Conservation (phyloP, 2,888 invertebrate genomes). For the Torymus tubicola region DNA sequence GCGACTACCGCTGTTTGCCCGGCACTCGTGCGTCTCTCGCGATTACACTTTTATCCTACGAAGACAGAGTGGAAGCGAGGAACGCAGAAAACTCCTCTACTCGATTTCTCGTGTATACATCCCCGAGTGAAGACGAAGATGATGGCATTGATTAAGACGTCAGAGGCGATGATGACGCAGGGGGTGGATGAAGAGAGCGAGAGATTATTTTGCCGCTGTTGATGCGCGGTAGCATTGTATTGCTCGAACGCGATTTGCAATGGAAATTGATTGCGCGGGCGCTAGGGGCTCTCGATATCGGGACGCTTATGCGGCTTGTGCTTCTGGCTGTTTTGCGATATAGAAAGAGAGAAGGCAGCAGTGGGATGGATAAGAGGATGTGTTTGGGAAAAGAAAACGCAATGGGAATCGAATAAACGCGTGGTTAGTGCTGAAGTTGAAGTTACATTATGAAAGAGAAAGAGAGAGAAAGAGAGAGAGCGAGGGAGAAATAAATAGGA, state of each 20-base stretch:
- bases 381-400: no score
- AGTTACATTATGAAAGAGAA: no score
- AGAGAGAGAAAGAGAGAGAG: conserved; percentile 47
- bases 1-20: conserved; percentile 60
- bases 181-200: background rate
- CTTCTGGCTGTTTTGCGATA: conserved; percentile 1
- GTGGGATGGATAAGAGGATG: no score
- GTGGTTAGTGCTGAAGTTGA: no score
- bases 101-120: conserved; percentile 6
- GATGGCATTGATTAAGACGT: conserved; percentile 65
- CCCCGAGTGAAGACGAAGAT: conserved; percentile 13
- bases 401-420: no score
- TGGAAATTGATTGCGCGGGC: conserved; percentile 68
- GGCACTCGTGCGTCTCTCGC: conserved; percentile 61
- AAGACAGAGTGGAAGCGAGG: background rate
- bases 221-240: conserved; percentile 53
- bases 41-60: conserved; percentile 61
- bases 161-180: conserved; percentile 22
- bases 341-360: background rate
- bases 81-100: background rate
- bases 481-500: background rate
- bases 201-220: conserved; percentile 52
- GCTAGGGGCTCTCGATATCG: conserved; percentile 44
- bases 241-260: conserved; percentile 66
- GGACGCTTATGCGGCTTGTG: conserved; percentile 17